Percentiles rank a stretch among this genome's conserved stretches.
Conservation (phyloP, 2,888 invertebrate genomes). For the Rotaria sp. region DNA sequence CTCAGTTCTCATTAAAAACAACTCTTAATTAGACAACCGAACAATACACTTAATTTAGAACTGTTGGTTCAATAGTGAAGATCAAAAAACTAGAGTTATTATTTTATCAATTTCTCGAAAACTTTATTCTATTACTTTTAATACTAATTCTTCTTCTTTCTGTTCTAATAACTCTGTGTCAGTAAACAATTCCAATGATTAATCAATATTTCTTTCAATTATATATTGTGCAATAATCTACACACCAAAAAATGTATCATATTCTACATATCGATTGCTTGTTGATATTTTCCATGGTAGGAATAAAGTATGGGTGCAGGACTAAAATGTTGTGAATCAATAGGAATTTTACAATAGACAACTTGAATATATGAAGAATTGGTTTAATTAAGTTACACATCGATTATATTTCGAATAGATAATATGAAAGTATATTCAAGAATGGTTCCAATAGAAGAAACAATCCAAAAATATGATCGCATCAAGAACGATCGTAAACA, state of each 20-base stretch:
- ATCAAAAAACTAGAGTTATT: too few relatives aligned
- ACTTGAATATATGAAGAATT: neutral
- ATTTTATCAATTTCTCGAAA: too few relatives aligned
- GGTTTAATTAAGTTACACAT: neutral
- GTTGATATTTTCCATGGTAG: neutral
- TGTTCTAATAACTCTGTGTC: neutral
- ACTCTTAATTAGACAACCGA: too few relatives aligned
- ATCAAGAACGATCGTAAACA: too few relatives aligned
- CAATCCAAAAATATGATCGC: too few relatives aligned
- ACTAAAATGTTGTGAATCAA: neutral
- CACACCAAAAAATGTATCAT: neutral
- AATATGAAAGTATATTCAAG: neutral
- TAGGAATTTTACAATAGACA: neutral
- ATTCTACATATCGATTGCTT: neutral
- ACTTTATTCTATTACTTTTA: too few relatives aligned
- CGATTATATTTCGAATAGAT: neutral
- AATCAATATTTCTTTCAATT: neutral
- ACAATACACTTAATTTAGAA: too few relatives aligned
- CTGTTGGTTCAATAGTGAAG: too few relatives aligned
- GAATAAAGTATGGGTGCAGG: neutral
- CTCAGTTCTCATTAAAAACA: too few relatives aligned
- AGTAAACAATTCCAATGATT: neutral
- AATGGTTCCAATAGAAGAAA: neutral
- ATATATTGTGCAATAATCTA: neutral
- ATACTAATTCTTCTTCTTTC: neutral